These are phyloP conservation scores for Cathartes aura DNA, from an alignment of 2,113 vertebrate species.

Conservation along the genomic window DNA sequence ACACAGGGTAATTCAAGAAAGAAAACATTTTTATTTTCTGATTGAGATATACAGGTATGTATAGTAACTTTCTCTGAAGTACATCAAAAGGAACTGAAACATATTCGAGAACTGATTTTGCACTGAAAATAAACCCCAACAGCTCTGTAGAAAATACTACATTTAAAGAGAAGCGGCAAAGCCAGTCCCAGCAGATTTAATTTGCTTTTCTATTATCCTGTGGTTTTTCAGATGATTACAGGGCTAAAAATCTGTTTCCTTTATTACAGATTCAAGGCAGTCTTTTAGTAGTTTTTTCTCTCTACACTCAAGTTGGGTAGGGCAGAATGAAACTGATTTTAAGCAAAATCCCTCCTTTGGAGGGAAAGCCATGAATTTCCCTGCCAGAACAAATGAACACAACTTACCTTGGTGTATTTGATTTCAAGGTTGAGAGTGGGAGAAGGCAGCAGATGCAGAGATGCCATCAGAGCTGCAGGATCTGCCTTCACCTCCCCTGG, in stretches of 20 bases:
- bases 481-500: slow-evolving; percentile 94
- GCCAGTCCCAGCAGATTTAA: background rate
- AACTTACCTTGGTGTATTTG: slow-evolving; percentile 95
- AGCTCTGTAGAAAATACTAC: background rate
- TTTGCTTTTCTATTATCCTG: background rate
- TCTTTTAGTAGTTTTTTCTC: background rate
- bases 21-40: slow-evolving; percentile 5
- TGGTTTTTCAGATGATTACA: background rate
- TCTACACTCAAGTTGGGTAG: background rate
- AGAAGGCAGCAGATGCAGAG: slow-evolving; percentile 93
- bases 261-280: background rate
- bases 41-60: background rate
- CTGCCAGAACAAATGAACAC: slow-evolving; percentile 6
- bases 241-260: background rate
- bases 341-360: slow-evolving; percentile 13
- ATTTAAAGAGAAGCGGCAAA: background rate
- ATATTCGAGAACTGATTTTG: background rate
- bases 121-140: background rate
- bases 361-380: background rate
- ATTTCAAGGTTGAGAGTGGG: slow-evolving; percentile 95
- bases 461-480: slow-evolving; percentile 94
- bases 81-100: background rate
- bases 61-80: background rate
- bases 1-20: background rate
- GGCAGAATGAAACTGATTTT: background rate